phyloP scores from a whole-genome alignment of 2,888 invertebrate species.

The Peribatodes rhomboidaria region DNA sequence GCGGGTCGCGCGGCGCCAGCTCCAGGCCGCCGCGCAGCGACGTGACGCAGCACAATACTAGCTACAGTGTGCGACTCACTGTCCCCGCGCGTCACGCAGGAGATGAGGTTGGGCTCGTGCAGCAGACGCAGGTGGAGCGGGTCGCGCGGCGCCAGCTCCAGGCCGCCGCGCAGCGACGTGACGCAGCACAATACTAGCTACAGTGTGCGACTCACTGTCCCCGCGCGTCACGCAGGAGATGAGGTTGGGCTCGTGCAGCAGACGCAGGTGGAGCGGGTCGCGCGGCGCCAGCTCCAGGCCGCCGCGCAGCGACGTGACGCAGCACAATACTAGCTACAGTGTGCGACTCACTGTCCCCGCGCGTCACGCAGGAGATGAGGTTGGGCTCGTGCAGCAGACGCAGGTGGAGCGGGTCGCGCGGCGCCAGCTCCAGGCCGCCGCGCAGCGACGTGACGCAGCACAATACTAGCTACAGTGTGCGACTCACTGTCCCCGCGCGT shows the following conservation, averaged over 20 bases:
- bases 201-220: constrained; percentile 62
- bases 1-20: too few species aligned
- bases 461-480: background rate
- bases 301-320: too few species aligned
- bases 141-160: too few species aligned
- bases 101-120: constrained; percentile 49
- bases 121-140: constrained; percentile 47
- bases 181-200: too few species aligned
- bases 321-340: background rate
- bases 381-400: constrained; percentile 48
- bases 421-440: background rate
- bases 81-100: constrained; percentile 57
- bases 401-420: too few species aligned
- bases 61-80: constrained; percentile 57
- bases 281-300: background rate
- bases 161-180: too few species aligned
- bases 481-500: constrained; percentile 62
- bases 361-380: constrained; percentile 55
- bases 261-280: too few species aligned
- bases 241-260: constrained; percentile 50
- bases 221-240: constrained; percentile 55
- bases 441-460: too few species aligned
- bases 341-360: constrained; percentile 62
- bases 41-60: too few species aligned
- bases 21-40: too few species aligned